A percentile compares a stretch with the other conserved stretches of the same genome.
Conservation (phyloP, 2,113 vertebrate genomes). For the Myiozetetes cayanensis region DNA sequence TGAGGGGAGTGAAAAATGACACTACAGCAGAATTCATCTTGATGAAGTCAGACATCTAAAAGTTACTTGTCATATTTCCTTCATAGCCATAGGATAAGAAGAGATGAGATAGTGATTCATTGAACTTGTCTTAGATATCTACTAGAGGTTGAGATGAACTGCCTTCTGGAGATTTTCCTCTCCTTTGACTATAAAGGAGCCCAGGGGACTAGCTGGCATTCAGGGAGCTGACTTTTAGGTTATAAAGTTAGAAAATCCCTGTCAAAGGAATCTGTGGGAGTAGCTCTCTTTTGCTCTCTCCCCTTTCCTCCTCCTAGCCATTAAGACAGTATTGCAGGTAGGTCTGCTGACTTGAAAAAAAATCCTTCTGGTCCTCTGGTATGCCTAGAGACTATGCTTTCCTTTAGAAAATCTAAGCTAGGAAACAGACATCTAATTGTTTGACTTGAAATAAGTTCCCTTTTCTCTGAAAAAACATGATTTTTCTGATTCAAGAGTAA, state of each 20-base stretch:
- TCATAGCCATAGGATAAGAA: background rate
- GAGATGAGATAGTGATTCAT: constrained; percentile 10
- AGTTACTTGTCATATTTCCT: background rate
- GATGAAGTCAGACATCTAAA: background rate
- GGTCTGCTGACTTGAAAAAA: background rate
- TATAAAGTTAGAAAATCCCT: constrained; percentile 10
- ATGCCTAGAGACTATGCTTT: background rate
- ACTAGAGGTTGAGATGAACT: background rate
- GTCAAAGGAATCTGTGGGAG: background rate
- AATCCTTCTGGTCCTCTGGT: background rate
- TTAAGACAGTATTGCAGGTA: background rate
- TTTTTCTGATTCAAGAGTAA: background rate
- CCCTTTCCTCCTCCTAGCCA: background rate
- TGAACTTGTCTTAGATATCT: background rate
- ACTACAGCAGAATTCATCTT: background rate
- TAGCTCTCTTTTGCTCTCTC: background rate
- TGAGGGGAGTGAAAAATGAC: background rate
- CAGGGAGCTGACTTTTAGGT: background rate
- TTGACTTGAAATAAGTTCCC: background rate
- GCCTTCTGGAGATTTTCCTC: background rate
- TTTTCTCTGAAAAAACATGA: background rate
- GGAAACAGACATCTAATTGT: background rate
- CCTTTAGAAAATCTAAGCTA: background rate
- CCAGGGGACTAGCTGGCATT: background rate
- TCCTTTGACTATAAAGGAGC: background rate